These are phyloP conservation scores for Clarias fuscus DNA, from an alignment of 2,797 vertebrate species.

Conservation along the genomic window DNA sequence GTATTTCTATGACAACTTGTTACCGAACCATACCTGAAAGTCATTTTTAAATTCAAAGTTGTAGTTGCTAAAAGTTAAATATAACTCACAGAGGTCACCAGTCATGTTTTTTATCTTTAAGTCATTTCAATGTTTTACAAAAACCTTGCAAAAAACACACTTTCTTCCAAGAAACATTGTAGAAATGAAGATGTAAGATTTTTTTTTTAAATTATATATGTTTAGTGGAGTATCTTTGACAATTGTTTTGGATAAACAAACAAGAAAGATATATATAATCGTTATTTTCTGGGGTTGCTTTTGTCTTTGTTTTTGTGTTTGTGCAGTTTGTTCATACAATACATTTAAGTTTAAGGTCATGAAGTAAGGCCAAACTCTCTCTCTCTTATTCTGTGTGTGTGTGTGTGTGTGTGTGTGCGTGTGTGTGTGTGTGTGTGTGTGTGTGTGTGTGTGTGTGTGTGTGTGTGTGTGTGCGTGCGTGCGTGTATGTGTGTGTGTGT, in stretches of 20 bases:
- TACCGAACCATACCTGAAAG: not conserved
- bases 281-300: not conserved
- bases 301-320: not conserved
- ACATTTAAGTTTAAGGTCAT: not conserved
- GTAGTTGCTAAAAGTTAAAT: not conserved
- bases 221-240: not conserved
- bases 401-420: not conserved
- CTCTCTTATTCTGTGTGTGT: slow-evolving; percentile 13
- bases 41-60: too few species aligned
- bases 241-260: not conserved
- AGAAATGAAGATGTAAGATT: not conserved
- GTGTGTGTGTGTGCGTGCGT: too few species aligned
- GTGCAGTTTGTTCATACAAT: not conserved
- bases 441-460: slow-evolving; percentile 30
- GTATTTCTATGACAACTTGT: not conserved
- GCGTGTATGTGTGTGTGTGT: slow-evolving; percentile 7
- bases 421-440: slow-evolving; percentile 9
- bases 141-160: not conserved
- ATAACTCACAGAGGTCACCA: not conserved
- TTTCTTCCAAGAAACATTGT: not conserved
- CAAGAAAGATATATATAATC: not conserved
- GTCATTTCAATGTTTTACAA: not conserved
- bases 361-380: not conserved
- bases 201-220: not conserved
- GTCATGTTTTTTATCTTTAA: not conserved